Base-by-base conservation (phyloP, 37 sponge, comb jelly and placozoan species). In the Cladorhizidae sp. region DNA sequence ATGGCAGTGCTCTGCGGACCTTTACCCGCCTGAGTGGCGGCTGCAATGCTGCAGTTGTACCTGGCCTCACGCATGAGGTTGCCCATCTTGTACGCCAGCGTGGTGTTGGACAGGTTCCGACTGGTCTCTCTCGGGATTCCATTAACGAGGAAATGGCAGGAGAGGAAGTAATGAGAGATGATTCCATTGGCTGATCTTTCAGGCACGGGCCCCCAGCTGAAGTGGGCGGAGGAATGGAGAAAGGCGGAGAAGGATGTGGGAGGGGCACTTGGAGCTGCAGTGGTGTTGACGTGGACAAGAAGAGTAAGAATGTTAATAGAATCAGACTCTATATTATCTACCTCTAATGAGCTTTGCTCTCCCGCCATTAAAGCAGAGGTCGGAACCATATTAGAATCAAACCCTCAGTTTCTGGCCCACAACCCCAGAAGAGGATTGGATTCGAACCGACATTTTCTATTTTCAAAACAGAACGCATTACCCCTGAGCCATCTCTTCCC, bases 191-290 rank as follows among this genome's bases (percentile, higher is more conserved):
- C 3, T 23, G 38, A 7, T 2, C 9, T 26, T 14, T 40, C 32
- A 9, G 67, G 57, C 23, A 65, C 43, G 3, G 56, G 40, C 0
- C 57, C 42, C 84, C 69, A 75, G 57, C 65, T 21, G 41, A 83
- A 74, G 40, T 55, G 23, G 39, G 67, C 67, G 0, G 84, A 76
- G 64, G 57, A 37, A 17, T 51, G 68, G 1, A 75, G 76, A 65
- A 74, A 68, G 35, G 54, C 75, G 35, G 65, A n/a, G 67, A 83
- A 37, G 3, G 84, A n/a, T n/a, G 20, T 75, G 22, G 84, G 84
- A 40, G 76, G 28, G 33, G 20, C 67, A 67, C 75, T 52, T 50
- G 84, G 68, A 54, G 54, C 68, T 67, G 69, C 43, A 71, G n/a
- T 59, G 61, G 28, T 28, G 28, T 59, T 59, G 5, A n/a, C n/a